phyloP scores from a whole-genome alignment of 2,888 invertebrate species.

The Pollenia griseotomentosa region DNA sequence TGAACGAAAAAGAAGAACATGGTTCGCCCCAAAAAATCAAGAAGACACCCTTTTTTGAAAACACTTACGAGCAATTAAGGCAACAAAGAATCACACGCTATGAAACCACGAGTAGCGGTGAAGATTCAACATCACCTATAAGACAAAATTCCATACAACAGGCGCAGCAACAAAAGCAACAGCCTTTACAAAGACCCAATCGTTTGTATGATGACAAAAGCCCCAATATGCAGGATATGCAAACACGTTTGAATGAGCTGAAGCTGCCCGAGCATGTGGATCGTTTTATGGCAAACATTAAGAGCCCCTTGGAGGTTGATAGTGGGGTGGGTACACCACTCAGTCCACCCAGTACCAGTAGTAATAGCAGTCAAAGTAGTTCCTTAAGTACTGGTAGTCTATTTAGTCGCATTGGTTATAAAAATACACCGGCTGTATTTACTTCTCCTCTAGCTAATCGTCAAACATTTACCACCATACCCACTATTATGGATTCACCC shows the following conservation, averaged over 20 bases:
- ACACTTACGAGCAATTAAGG: slow-evolving; percentile 88
- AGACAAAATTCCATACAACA: slow-evolving; percentile 52
- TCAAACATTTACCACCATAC: slow-evolving; percentile 70
- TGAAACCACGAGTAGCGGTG: slow-evolving; percentile 84
- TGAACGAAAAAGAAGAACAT: slow-evolving; percentile 84
- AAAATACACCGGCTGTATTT: slow-evolving; percentile 79
- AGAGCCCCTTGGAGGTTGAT: slow-evolving; percentile 84
- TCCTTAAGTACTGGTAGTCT: slow-evolving; percentile 78
- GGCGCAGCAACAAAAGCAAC: slow-evolving; percentile 23
- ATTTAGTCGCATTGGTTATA: slow-evolving; percentile 82
- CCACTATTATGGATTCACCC: slow-evolving; percentile 55
- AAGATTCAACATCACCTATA: slow-evolving; percentile 77
- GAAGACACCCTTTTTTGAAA: slow-evolving; percentile 88
- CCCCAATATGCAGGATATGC: slow-evolving; percentile 76
- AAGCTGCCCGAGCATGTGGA: slow-evolving; percentile 83
- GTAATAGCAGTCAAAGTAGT: slow-evolving; percentile 76
- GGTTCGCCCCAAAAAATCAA: slow-evolving; percentile 84
- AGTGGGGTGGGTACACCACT: slow-evolving; percentile 89
- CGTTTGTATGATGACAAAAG: slow-evolving; percentile 78
- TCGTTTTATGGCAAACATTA: slow-evolving; percentile 80
- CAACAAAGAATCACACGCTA: slow-evolving; percentile 85
- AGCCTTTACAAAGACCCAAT: slow-evolving; percentile 83
- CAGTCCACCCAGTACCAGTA: slow-evolving; percentile 85
- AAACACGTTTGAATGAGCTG: slow-evolving; percentile 80
- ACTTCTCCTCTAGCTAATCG: slow-evolving; percentile 78